Conservation (phyloP, 2,113 vertebrate genomes). For the Syngnathus typhle region DNA sequence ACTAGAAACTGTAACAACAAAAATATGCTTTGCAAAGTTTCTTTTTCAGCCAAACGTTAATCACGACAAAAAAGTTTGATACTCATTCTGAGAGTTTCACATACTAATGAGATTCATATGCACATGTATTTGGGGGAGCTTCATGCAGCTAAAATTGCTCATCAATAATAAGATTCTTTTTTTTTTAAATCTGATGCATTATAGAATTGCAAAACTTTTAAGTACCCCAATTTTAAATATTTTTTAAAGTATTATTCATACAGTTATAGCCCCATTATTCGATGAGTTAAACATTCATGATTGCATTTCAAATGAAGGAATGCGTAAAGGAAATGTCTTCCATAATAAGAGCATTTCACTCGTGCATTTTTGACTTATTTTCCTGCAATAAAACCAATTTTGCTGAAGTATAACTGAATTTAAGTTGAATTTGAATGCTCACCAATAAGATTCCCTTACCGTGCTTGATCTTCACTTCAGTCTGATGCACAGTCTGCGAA, state of each 20-base stretch:
- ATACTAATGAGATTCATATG: neutral
- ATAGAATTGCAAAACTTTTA: neutral
- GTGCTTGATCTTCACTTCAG: neutral
- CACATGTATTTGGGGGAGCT: neutral
- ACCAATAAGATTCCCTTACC: constrained; percentile 8
- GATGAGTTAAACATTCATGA: neutral
- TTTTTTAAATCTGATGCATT: neutral
- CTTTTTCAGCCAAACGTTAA: neutral
- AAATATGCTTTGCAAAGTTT: neutral
- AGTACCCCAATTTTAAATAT: neutral
- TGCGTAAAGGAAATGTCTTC: neutral
- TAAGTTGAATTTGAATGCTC: neutral
- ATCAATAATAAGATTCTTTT: neutral
- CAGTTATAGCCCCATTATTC: too few species aligned
- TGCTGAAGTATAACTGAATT: neutral
- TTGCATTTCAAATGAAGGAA: neutral
- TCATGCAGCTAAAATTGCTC: neutral
- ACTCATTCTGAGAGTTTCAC: neutral
- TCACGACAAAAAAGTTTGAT: neutral
- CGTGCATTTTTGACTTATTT: neutral
- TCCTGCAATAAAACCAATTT: neutral
- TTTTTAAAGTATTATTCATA: neutral
- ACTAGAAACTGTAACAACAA: neutral
- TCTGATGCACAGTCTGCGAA: neutral
- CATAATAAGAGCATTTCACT: neutral